Conservation (phyloP, 2,113 vertebrate species). For the Myxocyprinus asiaticus region DNA sequence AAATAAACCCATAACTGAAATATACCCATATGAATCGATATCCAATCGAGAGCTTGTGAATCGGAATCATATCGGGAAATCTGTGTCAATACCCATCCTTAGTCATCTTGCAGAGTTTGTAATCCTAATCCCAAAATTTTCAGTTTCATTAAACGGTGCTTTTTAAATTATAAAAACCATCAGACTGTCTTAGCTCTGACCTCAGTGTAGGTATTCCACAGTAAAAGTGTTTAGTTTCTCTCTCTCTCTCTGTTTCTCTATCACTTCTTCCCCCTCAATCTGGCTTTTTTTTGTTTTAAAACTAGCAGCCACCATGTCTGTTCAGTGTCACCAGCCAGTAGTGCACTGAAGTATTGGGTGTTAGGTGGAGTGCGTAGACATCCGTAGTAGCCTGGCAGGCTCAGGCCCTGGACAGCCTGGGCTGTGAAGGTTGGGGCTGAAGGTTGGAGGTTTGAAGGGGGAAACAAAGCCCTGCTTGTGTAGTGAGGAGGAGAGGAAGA, state of each 20-base stretch:
- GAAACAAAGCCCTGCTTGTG: slow-evolving; percentile 78
- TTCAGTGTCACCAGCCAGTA: slow-evolving; percentile 14
- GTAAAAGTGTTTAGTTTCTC: too few relatives aligned
- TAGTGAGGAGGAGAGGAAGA: slow-evolving; percentile 57
- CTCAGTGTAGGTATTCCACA: too few relatives aligned
- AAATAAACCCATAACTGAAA: too few relatives aligned
- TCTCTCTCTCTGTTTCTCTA: background rate
- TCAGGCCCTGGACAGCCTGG: slow-evolving; percentile 46
- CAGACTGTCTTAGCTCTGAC: too few relatives aligned
- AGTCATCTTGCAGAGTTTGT: too few relatives aligned
- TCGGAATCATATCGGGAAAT: too few relatives aligned
- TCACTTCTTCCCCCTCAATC: background rate
- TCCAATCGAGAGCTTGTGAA: too few relatives aligned
- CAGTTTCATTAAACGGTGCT: too few relatives aligned
- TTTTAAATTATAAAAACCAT: too few relatives aligned
- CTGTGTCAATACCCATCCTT: too few relatives aligned
- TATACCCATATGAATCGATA: too few relatives aligned
- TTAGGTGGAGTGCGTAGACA: slow-evolving; percentile 38
- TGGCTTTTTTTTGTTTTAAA: background rate
- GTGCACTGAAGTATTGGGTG: slow-evolving; percentile 10
- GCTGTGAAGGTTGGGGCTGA: slow-evolving; percentile 25
- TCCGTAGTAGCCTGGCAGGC: slow-evolving; percentile 43
- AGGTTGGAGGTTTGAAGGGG: slow-evolving; percentile 41
- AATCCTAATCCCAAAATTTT: too few relatives aligned
- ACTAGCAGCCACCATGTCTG: background rate